A percentile compares a stretch with the other conserved stretches of the same genome.
phyloP scores from a whole-genome alignment of 1,140 invertebrate genomes.

The Sipha flava region DNA sequence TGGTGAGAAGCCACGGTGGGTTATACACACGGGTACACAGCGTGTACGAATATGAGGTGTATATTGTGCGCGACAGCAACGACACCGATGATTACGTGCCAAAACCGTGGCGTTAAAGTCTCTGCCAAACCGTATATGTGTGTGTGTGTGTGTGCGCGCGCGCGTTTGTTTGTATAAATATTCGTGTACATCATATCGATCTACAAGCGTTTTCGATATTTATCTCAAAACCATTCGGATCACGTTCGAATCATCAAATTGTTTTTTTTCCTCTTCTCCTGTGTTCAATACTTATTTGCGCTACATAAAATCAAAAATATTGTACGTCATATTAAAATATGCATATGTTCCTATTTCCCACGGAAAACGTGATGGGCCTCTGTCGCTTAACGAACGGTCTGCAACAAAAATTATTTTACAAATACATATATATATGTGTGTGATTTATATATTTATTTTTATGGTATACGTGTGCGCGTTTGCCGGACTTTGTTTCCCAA shows the following conservation, averaged over 20 bases:
- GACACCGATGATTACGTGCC: background rate
- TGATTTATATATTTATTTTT: no score
- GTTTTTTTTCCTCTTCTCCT: background rate
- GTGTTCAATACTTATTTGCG: background rate
- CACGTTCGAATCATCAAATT: conserved; percentile 1
- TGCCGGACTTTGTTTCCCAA: background rate
- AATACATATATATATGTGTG: no score
- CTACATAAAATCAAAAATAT: background rate
- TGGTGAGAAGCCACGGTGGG: background rate
- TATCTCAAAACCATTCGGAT: conserved; percentile 1
- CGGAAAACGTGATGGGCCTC: background rate
- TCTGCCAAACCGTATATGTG: conserved; percentile 17
- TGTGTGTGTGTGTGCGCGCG: no score
- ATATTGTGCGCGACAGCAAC: no score
- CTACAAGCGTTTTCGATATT: background rate
- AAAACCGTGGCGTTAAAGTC: conserved; percentile 22
- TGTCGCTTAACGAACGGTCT: no score
- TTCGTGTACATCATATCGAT: background rate
- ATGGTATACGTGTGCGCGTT: background rate
- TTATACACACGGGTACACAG: background rate
- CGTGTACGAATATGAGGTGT: background rate
- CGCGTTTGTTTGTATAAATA: background rate
- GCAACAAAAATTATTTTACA: no score
- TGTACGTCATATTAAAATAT: no score
- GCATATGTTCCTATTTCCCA: background rate